phyloP scores from a whole-genome alignment of 1,140 invertebrate genomes.

The Lucilia cuprina region DNA sequence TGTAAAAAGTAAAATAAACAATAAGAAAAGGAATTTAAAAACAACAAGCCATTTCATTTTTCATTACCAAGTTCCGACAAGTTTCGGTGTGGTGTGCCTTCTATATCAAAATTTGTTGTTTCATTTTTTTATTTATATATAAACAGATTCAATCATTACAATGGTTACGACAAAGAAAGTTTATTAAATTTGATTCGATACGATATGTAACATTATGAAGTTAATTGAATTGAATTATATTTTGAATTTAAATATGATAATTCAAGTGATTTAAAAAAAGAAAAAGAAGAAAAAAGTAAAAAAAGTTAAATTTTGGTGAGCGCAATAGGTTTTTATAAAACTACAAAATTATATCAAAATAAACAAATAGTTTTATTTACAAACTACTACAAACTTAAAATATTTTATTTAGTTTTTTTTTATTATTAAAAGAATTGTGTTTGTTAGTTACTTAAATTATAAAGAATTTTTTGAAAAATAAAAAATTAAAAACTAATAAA shows the following conservation, averaged over 20 bases:
- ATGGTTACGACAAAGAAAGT: neutral
- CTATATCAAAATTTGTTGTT: neutral
- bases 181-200: neutral
- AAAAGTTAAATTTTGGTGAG: constrained; percentile 8
- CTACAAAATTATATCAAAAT: neutral
- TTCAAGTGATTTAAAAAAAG: too few relatives aligned
- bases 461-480: neutral
- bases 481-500: neutral
- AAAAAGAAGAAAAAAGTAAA: neutral
- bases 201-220: too few relatives aligned
- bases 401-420: neutral
- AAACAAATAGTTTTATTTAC: neutral
- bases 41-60: constrained; percentile 41
- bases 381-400: neutral
- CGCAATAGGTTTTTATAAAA: neutral
- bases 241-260: neutral
- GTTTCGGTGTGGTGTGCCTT: constrained; percentile 55
- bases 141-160: neutral
- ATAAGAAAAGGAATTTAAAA: constrained; percentile 8
- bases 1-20: constrained; percentile 9
- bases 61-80: constrained; percentile 63
- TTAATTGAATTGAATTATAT: neutral
- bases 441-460: constrained; percentile 29
- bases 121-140: neutral
- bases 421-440: neutral